Evolutionary conservation across 2,797 vertebrate species (phyloP).

Genomic region (Sebastes minor): DNA sequence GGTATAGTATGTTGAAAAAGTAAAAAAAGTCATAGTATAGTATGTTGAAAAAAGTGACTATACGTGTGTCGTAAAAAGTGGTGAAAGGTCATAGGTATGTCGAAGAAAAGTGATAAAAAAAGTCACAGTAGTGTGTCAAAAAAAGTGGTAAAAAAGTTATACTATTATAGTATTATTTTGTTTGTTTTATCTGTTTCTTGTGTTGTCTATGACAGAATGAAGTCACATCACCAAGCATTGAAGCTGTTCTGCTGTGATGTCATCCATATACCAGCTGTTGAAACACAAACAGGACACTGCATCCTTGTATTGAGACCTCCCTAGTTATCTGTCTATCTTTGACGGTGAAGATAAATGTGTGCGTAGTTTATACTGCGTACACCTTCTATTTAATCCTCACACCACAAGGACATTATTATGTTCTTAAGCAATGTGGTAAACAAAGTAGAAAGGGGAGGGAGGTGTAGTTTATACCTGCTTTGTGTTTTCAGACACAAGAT

Average conservation of each 20-base stretch:
- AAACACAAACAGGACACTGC: neutral
- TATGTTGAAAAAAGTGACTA: no score
- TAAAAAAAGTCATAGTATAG: no score
- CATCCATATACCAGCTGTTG: neutral
- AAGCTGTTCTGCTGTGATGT: neutral
- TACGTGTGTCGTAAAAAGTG: no score
- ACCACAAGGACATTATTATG: neutral
- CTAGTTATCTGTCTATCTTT: neutral
- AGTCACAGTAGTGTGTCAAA: no score
- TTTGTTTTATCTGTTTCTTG: neutral
- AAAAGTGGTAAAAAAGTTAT: no score
- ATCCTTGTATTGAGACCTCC: neutral
- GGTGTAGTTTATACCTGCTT: neutral
- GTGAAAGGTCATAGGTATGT: no score
- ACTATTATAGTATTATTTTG: no score
- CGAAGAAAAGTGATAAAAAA: no score
- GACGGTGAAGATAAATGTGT: no score
- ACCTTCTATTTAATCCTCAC: neutral
- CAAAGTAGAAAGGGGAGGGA: neutral
- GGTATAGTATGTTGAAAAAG: no score
- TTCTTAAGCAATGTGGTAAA: neutral
- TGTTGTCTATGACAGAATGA: neutral
- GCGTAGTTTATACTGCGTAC: no score
- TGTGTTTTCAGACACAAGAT: neutral
- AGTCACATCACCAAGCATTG: neutral